Conservation (phyloP, 2,113 vertebrate species). For the Meriones unguiculatus region DNA sequence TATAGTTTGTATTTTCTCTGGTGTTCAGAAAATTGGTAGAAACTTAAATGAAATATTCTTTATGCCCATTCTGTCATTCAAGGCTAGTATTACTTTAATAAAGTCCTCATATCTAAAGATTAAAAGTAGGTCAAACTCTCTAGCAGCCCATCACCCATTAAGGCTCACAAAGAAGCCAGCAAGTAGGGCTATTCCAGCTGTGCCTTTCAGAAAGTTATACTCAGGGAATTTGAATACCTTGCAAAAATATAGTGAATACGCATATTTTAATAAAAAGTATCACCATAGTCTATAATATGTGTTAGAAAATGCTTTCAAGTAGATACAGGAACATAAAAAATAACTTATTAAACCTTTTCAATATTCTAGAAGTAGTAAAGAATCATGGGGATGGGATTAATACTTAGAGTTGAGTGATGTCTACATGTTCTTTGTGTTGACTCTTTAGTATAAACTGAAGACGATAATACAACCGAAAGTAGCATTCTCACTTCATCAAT, state of each 20-base stretch:
- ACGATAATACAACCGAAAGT: neutral
- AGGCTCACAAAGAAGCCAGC: slow-evolving; percentile 17
- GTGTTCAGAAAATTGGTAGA: slow-evolving; percentile 50
- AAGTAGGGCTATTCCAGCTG: slow-evolving; percentile 27
- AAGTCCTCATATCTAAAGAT: neutral
- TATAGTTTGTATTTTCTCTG: slow-evolving; percentile 50
- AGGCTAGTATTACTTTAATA: slow-evolving; percentile 54
- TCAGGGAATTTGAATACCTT: neutral
- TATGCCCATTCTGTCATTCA: neutral
- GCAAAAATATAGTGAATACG: slow-evolving; percentile 10
- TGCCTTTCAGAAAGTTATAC: slow-evolving; percentile 45
- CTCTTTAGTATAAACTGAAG: neutral
- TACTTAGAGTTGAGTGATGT: neutral
- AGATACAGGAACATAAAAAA: neutral
- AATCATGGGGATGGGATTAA: neutral
- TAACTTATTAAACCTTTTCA: neutral
- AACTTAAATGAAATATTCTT: slow-evolving; percentile 53
- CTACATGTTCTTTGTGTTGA: neutral
- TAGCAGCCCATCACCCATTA: slow-evolving; percentile 35
- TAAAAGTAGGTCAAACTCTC: slow-evolving; percentile 72
- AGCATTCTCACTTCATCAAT: neutral
- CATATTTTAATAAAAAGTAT: neutral
- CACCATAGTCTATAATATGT: neutral
- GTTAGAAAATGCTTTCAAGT: neutral
- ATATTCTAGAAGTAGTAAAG: slow-evolving; percentile 13